phyloP scores from a whole-genome alignment of 2,113 vertebrate species.

The Anser brachyrhynchus region DNA sequence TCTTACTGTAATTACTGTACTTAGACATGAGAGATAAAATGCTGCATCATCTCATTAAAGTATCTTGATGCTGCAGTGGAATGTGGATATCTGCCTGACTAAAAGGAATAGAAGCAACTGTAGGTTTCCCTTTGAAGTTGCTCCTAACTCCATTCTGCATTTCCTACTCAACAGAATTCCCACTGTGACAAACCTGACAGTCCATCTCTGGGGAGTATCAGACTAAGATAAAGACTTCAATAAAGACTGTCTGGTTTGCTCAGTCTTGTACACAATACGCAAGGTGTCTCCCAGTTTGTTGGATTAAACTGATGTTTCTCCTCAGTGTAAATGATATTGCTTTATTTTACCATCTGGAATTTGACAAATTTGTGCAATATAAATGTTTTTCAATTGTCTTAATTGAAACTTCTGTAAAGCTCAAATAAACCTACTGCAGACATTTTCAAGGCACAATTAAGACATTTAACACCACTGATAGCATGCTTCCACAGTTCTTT shows the following conservation, averaged over 20 bases:
- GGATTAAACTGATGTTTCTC: background rate
- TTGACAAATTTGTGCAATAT: background rate
- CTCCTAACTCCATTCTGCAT: background rate
- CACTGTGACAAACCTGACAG: background rate
- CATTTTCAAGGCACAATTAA: background rate
- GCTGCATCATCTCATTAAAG: background rate
- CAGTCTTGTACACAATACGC: background rate
- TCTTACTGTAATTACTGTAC: background rate
- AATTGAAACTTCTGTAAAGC: background rate
- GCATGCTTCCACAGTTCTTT: background rate
- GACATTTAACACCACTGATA: background rate
- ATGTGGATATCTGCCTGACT: background rate
- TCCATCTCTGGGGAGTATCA: background rate
- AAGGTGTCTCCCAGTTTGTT: background rate
- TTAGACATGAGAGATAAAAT: background rate
- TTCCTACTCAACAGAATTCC: background rate
- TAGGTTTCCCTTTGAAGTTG: background rate
- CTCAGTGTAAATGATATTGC: background rate
- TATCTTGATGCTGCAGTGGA: background rate
- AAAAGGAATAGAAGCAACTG: background rate
- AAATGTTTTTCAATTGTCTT: background rate
- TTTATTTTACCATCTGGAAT: background rate
- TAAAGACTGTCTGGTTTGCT: background rate
- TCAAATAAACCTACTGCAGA: background rate
- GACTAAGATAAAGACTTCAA: background rate